A percentile compares a stretch with the other conserved stretches of the same genome.
These are phyloP conservation scores for Chiroxiphia lanceolata DNA, from an alignment of 2,797 vertebrate genomes.

Conservation along the genomic window DNA sequence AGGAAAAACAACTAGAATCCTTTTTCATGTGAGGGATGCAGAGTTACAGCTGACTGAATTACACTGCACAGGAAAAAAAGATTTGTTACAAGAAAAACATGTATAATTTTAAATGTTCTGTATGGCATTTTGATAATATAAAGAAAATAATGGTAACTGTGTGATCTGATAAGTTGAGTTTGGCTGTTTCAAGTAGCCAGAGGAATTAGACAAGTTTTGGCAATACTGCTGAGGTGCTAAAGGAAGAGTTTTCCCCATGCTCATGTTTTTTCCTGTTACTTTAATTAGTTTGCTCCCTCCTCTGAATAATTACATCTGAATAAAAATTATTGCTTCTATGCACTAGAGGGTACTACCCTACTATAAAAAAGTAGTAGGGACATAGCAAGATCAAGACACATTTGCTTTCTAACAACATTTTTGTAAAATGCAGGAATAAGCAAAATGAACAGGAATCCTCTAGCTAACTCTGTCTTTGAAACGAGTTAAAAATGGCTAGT, in stretches of 20 bases:
- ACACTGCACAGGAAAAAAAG: background rate
- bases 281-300: background rate
- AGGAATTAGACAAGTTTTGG: background rate
- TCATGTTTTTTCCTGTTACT: background rate
- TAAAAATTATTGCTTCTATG: background rate
- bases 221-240: background rate
- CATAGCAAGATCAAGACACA: background rate
- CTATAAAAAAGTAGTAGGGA: background rate
- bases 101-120: background rate
- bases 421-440: background rate
- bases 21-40: background rate
- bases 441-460: background rate
- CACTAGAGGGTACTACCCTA: constrained; percentile 61
- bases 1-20: background rate
- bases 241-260: background rate
- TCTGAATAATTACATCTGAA: background rate
- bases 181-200: background rate
- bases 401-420: background rate
- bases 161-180: background rate
- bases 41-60: background rate
- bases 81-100: background rate
- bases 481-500: background rate
- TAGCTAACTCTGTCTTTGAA: background rate
- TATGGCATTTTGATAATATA: background rate
- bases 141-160: background rate